Percentiles rank a stretch among this genome's conserved stretches.
Conservation (phyloP, 37 sponge, comb jelly and placozoan species). For the Eunapius fragilis region DNA sequence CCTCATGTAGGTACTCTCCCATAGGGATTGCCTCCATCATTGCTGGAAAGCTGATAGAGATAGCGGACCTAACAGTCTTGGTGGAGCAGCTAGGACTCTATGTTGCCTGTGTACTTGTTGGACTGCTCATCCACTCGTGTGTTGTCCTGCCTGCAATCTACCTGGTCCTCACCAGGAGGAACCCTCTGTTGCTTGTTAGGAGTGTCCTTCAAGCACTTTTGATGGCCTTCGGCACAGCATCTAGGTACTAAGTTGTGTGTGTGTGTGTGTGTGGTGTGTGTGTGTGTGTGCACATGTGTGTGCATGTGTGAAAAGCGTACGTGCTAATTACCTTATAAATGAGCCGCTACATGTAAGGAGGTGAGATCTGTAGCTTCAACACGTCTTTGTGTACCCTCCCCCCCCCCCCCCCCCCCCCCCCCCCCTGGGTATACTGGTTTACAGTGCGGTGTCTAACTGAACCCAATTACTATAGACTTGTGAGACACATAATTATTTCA, state of each 20-base stretch:
- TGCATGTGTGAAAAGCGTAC: slow-evolving; percentile 3
- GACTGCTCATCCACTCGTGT: slow-evolving; percentile 87
- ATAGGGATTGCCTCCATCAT: slow-evolving; percentile 94
- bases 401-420: no score
- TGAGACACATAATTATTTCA: no score
- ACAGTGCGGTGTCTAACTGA: no score
- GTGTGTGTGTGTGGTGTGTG: background rate
- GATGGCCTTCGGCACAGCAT: slow-evolving; percentile 93
- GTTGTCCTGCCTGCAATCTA: slow-evolving; percentile 85
- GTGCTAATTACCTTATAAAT: no score
- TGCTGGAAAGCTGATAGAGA: slow-evolving; percentile 84
- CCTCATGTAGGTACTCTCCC: slow-evolving; percentile 83
- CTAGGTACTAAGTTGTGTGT: slow-evolving; percentile 60
- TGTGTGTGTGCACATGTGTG: slow-evolving; percentile 16
- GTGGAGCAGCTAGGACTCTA: slow-evolving; percentile 82
- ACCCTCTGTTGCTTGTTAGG: slow-evolving; percentile 80
- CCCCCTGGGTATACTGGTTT: no score
- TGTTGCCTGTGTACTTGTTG: slow-evolving; percentile 79
- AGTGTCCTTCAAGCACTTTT: slow-evolving; percentile 76
- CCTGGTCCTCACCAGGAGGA: slow-evolving; percentile 75
- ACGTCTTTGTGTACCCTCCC: no score
- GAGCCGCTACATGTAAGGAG: no score
- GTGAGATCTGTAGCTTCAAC: no score
- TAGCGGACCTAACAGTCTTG: slow-evolving; percentile 62
- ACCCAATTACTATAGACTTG: no score